Percentiles rank a stretch among this genome's conserved stretches.
These are phyloP conservation scores for Mirza zaza DNA, from an alignment of 2,113 vertebrate species.

Conservation along the genomic window DNA sequence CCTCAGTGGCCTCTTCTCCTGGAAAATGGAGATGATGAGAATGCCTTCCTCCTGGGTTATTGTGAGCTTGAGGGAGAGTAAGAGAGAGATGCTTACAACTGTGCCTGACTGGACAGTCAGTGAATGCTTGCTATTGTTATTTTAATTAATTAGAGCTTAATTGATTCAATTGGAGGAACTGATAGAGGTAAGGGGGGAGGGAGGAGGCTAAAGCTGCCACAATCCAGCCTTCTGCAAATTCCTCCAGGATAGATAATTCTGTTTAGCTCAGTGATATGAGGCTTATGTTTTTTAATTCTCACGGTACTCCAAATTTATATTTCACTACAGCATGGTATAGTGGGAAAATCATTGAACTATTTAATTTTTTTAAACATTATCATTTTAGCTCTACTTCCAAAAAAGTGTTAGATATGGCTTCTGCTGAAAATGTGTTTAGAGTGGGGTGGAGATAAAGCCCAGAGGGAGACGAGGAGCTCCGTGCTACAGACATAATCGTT, in stretches of 20 bases:
- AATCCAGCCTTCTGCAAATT: not conserved
- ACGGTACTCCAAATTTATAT: not conserved
- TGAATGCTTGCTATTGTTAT: constrained; percentile 10
- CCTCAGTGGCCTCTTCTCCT: not conserved
- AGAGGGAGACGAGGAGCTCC: not conserved
- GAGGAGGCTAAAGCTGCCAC: not conserved
- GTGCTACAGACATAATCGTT: accelerated
- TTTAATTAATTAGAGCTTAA: constrained; percentile 38
- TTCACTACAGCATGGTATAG: not conserved
- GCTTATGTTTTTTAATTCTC: not conserved
- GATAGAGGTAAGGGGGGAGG: not conserved
- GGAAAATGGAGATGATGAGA: not conserved
- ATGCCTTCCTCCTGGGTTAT: not conserved
- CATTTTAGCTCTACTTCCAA: not conserved
- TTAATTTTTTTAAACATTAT: not conserved
- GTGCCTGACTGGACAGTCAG: not conserved
- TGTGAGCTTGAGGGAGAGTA: not conserved
- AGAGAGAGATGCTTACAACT: not conserved
- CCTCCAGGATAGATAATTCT: not conserved
- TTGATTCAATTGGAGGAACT: not conserved
- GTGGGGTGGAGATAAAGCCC: not conserved
- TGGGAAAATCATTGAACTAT: not conserved
- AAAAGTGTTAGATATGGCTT: not conserved
- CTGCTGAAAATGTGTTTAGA: not conserved
- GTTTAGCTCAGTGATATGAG: not conserved